Conservation (phyloP, 2,797 vertebrate genomes). For the Malacoraja senta region DNA sequence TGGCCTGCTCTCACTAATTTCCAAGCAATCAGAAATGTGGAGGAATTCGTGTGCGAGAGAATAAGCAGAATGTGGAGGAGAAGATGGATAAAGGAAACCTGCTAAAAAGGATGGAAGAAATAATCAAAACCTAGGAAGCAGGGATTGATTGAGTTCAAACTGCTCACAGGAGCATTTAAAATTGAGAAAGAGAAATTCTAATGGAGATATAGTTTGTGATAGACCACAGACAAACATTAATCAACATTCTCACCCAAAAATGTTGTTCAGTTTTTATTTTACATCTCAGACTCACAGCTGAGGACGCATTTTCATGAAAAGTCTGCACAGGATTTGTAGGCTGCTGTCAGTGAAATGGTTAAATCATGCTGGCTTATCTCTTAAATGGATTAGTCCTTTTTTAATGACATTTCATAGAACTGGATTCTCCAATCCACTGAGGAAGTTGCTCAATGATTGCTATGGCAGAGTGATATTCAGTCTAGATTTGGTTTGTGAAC, state of each 20-base stretch:
- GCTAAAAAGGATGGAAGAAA: constrained; percentile 13
- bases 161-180: background rate
- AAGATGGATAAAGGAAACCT: background rate
- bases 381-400: constrained; percentile 34
- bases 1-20: background rate
- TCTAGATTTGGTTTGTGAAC: constrained; percentile 22
- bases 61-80: background rate
- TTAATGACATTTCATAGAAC: constrained; percentile 35
- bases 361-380: constrained; percentile 30
- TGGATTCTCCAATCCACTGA: constrained; percentile 28
- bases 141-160: background rate
- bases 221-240: background rate
- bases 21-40: constrained; percentile 17
- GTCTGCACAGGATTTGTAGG: background rate
- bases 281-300: background rate
- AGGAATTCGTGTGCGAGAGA: constrained; percentile 7
- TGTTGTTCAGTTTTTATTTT: background rate
- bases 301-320: background rate
- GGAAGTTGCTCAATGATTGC: constrained; percentile 28
- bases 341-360: background rate
- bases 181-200: constrained; percentile 4
- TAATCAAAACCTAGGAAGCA: constrained; percentile 21
- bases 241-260: background rate
- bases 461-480: constrained; percentile 19
- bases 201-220: background rate